Conservation (phyloP, 2,888 invertebrate species). For the Yponomeuta evonymella region DNA sequence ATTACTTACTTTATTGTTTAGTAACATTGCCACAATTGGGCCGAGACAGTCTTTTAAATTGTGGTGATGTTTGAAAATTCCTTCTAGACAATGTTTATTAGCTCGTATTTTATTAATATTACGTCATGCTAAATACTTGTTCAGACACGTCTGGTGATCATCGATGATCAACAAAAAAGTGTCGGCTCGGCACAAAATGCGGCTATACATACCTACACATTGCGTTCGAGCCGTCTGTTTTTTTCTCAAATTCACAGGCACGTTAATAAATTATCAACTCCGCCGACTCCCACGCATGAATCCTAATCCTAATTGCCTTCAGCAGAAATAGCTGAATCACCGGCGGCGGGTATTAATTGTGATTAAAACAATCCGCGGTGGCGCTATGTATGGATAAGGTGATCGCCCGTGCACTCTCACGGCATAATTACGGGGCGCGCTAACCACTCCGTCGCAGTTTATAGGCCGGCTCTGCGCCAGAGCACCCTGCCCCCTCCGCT, state of each 20-base stretch:
- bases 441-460: slow-evolving; percentile 52
- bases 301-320: not conserved
- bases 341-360: slow-evolving; percentile 5
- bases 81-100: not conserved
- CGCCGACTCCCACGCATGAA: not conserved
- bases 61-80: not conserved
- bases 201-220: not conserved
- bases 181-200: not conserved
- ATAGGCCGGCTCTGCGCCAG: slow-evolving; percentile 52
- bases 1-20: slow-evolving; percentile 20
- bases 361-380: slow-evolving; percentile 45
- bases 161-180: slow-evolving; percentile 1
- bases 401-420: slow-evolving; percentile 63
- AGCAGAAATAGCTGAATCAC: not conserved
- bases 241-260: not conserved
- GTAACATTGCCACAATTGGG: slow-evolving; percentile 8
- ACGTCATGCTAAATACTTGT: slow-evolving; percentile 5
- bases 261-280: not conserved
- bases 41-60: slow-evolving; percentile 13
- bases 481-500: slow-evolving; percentile 28
- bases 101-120: slow-evolving; percentile 11
- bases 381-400: slow-evolving; percentile 48
- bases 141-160: not conserved
- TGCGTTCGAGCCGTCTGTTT: not conserved
- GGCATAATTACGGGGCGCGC: slow-evolving; percentile 44